These are phyloP conservation scores for Danaus chrysippus DNA, from an alignment of 2,888 invertebrate species.

Conservation along the genomic window DNA sequence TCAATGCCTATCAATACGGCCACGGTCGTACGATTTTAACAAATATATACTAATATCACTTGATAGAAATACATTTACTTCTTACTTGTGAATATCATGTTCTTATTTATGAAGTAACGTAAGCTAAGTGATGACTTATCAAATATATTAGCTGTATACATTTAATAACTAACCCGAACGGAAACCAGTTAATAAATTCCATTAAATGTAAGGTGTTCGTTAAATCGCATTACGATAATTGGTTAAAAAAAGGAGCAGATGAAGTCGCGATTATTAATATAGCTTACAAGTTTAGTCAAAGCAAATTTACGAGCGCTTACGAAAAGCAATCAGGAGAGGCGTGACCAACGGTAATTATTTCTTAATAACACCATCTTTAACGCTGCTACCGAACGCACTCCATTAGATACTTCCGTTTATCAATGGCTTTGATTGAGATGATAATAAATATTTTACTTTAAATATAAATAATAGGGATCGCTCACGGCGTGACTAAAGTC, in stretches of 20 bases:
- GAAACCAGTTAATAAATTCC: too few relatives aligned
- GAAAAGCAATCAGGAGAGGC: conserved; percentile 74
- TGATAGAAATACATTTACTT: too few relatives aligned
- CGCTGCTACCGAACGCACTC: conserved; percentile 61
- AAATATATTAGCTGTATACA: too few relatives aligned
- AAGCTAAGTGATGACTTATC: too few relatives aligned
- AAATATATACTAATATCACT: too few relatives aligned
- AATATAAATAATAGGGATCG: conserved; percentile 50
- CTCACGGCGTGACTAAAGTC: conserved; percentile 15
- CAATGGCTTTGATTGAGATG: conserved; percentile 61
- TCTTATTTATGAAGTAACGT: too few relatives aligned
- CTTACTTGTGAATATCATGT: too few relatives aligned
- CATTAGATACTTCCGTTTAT: conserved; percentile 60
- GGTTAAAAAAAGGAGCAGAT: background rate
- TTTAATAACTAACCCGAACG: too few relatives aligned
- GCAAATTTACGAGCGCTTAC: conserved; percentile 67
- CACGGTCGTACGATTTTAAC: conserved; percentile 4
- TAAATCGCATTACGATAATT: background rate
- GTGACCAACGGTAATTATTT: conserved; percentile 72
- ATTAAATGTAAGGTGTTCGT: background rate
- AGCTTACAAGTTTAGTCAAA: conserved; percentile 37
- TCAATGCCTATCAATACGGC: conserved; percentile 42
- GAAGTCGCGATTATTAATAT: conserved; percentile 3
- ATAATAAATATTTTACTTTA: conserved; percentile 49
- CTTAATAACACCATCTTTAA: conserved; percentile 67